Base-by-base conservation (phyloP, 2,797 vertebrate species). In the Antennarius maculatus region DNA sequence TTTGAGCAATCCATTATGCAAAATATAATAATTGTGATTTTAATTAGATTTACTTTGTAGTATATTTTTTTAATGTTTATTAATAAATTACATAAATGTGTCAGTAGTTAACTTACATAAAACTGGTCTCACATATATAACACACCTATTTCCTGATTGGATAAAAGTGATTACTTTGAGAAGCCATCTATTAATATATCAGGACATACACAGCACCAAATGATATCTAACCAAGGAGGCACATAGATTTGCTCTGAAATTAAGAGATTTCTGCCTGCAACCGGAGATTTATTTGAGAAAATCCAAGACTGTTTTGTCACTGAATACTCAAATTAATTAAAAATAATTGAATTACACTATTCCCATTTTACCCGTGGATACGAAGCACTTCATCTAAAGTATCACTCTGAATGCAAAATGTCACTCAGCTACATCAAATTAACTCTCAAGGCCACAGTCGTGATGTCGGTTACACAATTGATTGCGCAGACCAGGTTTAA, bases 311-410 rank as follows among this genome's bases (percentile, higher is more conserved):
- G 10, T 11, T 39, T 39, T 8, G 4, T 59, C 3, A 14, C 2
- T 15, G 39, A 14, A 28, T 13, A 43, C 10, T 61, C 28, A 62
- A 29, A 72, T 69, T 2, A 31, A 70, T 54, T 39, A 39, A 9
- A 1, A 39, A 39, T 39, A 39, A 39, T 50, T 10, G 15, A 41
- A 54, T 41, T 7, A 31, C 9, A 49, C 17, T 13, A 53, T 64
- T 63, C n/a, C 37, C 10, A 23, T 2, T 43, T 50, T 29, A 46
- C 37, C 7, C 10, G 37, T 10, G 37, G 37, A 39, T 39, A 39
- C 8, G 3, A 66, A 31, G 39, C 18, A 58, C 27, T 61, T 31
- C 41, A 57, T 46, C 50, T 46, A 17, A 58, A 34, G 34, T 16
- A 53, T 23, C 9, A 34, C 31, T 34, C 31, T 34, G 8, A 34